phyloP scores from a whole-genome alignment of 2,797 vertebrate species.

The Anabacerthia variegaticeps region DNA sequence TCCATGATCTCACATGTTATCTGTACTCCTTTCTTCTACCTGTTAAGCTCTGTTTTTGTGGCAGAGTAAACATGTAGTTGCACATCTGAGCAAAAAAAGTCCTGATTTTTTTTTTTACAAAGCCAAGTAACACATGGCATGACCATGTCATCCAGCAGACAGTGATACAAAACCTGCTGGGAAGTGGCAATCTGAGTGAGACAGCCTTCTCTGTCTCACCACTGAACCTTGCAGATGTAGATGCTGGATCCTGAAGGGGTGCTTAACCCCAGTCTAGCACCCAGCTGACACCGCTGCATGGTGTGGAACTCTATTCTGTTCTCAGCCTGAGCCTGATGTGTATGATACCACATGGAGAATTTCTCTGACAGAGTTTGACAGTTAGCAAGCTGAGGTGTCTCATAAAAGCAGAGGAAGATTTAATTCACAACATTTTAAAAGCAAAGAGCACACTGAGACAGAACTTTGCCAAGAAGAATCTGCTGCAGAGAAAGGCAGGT shows the following conservation, averaged over 20 bases:
- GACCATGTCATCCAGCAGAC: not conserved
- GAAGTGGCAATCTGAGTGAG: not conserved
- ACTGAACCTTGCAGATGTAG: not conserved
- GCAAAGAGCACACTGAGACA: not conserved
- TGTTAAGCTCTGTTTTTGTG: not conserved
- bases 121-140: not conserved
- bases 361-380: not conserved
- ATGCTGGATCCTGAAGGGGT: not conserved
- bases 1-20: not conserved
- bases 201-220: accelerated
- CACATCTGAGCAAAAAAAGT: not conserved
- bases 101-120: not conserved
- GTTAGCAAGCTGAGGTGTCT: not conserved
- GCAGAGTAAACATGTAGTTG: not conserved
- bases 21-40: not conserved
- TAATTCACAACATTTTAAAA: not conserved
- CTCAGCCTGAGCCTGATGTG: not conserved
- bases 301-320: not conserved
- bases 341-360: not conserved
- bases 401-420: not conserved
- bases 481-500: accelerated
- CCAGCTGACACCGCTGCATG: not conserved
- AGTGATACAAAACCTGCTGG: not conserved
- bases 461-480: accelerated
- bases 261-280: not conserved